Base-by-base conservation (phyloP, 2,113 vertebrate genomes). In the Neofelis nebulosa region DNA sequence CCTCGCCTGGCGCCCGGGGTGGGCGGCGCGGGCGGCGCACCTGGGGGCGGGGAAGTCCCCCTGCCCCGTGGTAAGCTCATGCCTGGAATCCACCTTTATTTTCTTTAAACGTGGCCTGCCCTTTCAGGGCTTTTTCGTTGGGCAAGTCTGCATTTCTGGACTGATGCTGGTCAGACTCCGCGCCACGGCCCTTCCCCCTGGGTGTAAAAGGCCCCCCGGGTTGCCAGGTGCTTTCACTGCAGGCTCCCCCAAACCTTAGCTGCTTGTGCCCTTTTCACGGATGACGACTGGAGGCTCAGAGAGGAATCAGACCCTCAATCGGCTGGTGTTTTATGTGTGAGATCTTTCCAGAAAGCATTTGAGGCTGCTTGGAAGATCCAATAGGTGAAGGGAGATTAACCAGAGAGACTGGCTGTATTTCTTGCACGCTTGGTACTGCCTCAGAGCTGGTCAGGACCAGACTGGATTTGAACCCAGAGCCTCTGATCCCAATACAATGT, bases 11-110 rank as follows among this genome's bases (percentile, higher is more conserved):
- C 94, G 92, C 97, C 79, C 45, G 57, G 65, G 84, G 94, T 89
- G 96, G 96, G 96, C 97, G 97, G 97, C 33, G 94, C 90, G 87
- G 96, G 61, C 90, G 12, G 97, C 81, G 92, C 97, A 98, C 96
- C 97, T 93, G 66, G 92, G 63, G 79, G 65, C 29, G 50, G 73
- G 85, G 79, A 38, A 31, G 78, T 41, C 50, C 94, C 90, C 91
- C 71, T 36, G 69, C 33, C 55, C 57, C 1, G 27, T 0, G 66
- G 41, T 12, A 5, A 7, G 80, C 90, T 89, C 92, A 10, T 41
- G 95, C 52, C 86, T 83, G 91, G 84, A 63, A 57, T 91, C 78
- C 92, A 61, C 81, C 92, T 74, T 81, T 66, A 2, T 82, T 80
- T 88, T 86, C 82, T 33, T 33, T 50, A 3, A 27, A 89, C 52